phyloP scores from a whole-genome alignment of 2,797 vertebrate genomes.

The Mus spretus region DNA sequence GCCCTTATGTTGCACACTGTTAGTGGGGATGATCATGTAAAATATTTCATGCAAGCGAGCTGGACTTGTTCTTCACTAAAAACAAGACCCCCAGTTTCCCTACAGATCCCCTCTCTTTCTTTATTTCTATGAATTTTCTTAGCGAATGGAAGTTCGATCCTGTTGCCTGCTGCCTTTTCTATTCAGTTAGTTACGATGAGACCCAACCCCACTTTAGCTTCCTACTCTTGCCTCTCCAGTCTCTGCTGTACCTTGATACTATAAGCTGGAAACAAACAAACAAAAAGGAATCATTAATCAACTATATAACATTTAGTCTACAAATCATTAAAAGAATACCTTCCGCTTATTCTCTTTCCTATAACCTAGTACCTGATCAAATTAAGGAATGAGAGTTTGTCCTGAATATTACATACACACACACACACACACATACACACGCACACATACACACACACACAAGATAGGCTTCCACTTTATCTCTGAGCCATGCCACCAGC shows the following conservation, averaged over 20 bases:
- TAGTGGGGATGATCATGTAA: neutral
- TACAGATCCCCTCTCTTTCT: neutral
- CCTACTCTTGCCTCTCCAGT: neutral
- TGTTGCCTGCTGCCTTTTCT: neutral
- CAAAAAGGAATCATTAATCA: neutral
- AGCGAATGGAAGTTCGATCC: neutral
- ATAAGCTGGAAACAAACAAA: neutral
- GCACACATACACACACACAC: neutral
- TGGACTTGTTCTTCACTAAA: neutral
- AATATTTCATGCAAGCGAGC: neutral
- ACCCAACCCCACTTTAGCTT: accelerated
- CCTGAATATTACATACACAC: neutral
- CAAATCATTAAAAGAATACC: neutral
- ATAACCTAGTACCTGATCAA: neutral
- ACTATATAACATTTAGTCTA: neutral
- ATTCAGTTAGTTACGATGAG: neutral
- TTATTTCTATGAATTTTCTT: neutral
- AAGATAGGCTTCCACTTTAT: neutral
- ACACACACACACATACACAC: neutral
- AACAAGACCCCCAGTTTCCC: neutral
- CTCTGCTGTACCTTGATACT: neutral
- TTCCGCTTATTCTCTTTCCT: neutral
- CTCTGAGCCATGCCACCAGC: neutral
- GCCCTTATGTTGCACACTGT: neutral
- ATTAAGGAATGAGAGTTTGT: neutral